Percentiles rank a stretch among this genome's conserved stretches.
Evolutionary conservation across 2,797 vertebrate genomes (phyloP).

Genomic region (Takifugu rubripes): DNA sequence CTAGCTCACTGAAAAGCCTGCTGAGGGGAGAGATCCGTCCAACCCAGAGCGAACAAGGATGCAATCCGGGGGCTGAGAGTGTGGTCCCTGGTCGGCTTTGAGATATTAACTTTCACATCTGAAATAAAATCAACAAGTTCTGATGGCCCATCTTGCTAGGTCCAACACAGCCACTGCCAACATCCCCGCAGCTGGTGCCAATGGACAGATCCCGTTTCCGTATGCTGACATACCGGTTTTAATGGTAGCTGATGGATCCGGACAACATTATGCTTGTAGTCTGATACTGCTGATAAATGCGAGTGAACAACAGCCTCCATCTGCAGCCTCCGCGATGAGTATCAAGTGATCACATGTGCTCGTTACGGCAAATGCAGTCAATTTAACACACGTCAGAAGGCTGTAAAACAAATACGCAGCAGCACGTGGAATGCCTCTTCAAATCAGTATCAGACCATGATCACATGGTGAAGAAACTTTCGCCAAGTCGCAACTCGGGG

Average conservation of each 20-base stretch:
- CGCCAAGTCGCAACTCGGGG: too few species aligned
- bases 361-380: conserved; percentile 8
- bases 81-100: conserved; percentile 23
- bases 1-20: conserved; percentile 40
- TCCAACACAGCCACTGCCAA: background rate
- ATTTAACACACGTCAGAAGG: too few species aligned
- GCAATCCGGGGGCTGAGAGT: conserved; percentile 32
- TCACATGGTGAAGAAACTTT: too few species aligned
- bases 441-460: too few species aligned
- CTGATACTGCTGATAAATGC: background rate
- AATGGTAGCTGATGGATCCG: background rate
- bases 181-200: background rate
- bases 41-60: conserved; percentile 55
- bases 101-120: conserved; percentile 7
- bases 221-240: background rate
- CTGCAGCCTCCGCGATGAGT: conserved; percentile 7
- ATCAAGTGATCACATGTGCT: conserved; percentile 27
- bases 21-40: conserved; percentile 57
- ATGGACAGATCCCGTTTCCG: background rate
- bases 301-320: conserved; percentile 3
- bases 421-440: too few species aligned
- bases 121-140: too few species aligned
- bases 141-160: background rate
- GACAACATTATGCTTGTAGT: too few species aligned
- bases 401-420: too few species aligned